A percentile compares a stretch with the other conserved stretches of the same genome.
These are phyloP conservation scores for Tetrao urogallus DNA, from an alignment of 2,113 vertebrate genomes.

Conservation along the genomic window DNA sequence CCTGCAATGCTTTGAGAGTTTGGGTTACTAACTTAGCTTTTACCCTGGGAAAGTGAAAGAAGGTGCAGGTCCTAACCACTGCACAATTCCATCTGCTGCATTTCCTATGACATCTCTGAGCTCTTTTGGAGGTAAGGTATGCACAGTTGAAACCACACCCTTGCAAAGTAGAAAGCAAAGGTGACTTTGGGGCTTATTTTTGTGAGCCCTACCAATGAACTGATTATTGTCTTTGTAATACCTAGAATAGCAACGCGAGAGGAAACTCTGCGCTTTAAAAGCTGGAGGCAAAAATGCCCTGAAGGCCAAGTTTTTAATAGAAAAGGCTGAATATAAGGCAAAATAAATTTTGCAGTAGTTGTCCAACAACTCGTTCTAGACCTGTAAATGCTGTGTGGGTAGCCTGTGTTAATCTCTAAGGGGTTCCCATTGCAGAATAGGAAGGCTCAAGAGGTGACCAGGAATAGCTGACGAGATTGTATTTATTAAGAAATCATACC, in stretches of 20 bases:
- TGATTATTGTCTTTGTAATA: conserved; percentile 25
- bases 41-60: not conserved
- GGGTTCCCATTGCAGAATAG: not conserved
- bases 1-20: not conserved
- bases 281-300: not conserved
- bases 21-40: not conserved
- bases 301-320: conserved; percentile 10
- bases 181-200: conserved; percentile 22
- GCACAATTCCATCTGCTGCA: not conserved
- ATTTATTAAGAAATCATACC: not conserved
- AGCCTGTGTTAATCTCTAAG: not conserved
- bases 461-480: not conserved
- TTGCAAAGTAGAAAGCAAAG: conserved; percentile 57
- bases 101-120: not conserved
- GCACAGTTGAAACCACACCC: conserved; percentile 13
- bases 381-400: not conserved
- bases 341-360: conserved; percentile 29
- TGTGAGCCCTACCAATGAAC: conserved; percentile 60
- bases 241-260: conserved; percentile 58
- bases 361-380: not conserved
- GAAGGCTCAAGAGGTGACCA: not conserved
- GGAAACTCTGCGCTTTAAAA: conserved; percentile 24
- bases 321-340: not conserved
- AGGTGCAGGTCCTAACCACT: not conserved
- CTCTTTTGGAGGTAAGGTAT: conserved; percentile 19